Percentiles rank a stretch among this genome's conserved stretches.
These are phyloP conservation scores for Chanos chanos DNA, from an alignment of 2,797 vertebrate genomes.

Conservation along the genomic window DNA sequence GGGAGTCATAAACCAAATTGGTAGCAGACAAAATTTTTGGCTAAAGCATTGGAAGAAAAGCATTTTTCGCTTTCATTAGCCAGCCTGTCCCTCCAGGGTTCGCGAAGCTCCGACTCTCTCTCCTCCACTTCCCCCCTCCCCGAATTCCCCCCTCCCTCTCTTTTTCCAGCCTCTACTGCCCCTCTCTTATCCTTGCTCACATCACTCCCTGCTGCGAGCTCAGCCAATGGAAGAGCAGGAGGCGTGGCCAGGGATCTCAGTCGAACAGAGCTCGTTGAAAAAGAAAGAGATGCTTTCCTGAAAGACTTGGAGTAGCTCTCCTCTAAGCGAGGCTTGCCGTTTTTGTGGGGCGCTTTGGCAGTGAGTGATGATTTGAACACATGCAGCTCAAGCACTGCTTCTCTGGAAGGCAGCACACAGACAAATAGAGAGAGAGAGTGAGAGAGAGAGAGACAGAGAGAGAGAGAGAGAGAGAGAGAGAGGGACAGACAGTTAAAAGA, in stretches of 20 bases:
- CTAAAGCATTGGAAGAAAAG: conserved; percentile 48
- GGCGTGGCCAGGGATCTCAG: conserved; percentile 57
- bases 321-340: conserved; percentile 14
- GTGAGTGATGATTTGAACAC: conserved; percentile 58
- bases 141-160: background rate
- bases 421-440: background rate
- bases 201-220: conserved; percentile 30
- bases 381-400: conserved; percentile 37
- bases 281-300: conserved; percentile 59
- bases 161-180: conserved; percentile 4
- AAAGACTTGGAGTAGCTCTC: conserved; percentile 56
- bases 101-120: conserved; percentile 27
- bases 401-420: conserved; percentile 33
- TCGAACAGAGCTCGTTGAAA: conserved; percentile 54
- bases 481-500: background rate
- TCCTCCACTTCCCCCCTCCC: background rate
- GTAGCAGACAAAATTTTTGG: conserved; percentile 51
- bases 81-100: conserved; percentile 56
- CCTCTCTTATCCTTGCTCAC: conserved; percentile 13
- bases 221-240: conserved; percentile 61
- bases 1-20: conserved; percentile 55
- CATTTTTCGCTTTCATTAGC: conserved; percentile 64
- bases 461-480: conserved; percentile 2
- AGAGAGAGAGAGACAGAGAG: conserved; percentile 22
- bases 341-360: conserved; percentile 51